Conservation (phyloP, 2,797 vertebrate species). For the Neopelma chrysocephalum region DNA sequence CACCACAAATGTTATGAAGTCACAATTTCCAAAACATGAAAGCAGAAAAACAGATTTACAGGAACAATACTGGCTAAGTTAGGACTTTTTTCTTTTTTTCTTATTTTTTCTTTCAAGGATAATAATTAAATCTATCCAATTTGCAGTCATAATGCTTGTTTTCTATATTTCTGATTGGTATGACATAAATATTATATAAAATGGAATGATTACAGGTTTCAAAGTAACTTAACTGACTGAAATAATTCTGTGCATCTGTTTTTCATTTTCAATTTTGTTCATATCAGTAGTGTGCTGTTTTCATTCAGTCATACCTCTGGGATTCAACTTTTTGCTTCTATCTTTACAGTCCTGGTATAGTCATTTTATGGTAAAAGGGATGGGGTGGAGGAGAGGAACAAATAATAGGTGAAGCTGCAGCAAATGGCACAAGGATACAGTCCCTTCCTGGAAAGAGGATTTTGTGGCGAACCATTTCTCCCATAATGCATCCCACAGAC, state of each 20-base stretch:
- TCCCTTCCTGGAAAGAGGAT: constrained; percentile 99
- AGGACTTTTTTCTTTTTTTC: not conserved
- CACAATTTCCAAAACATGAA: constrained; percentile 35
- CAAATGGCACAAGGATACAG: constrained; percentile 99
- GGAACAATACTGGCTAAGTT: not conserved
- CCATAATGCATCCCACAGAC: constrained; percentile 99
- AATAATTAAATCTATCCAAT: not conserved
- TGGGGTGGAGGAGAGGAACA: constrained; percentile 40
- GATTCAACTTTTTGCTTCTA: constrained; percentile 75
- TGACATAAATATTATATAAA: not conserved
- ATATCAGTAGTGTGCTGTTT: not conserved
- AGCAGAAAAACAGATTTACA: constrained; percentile 52
- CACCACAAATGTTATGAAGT: constrained; percentile 53
- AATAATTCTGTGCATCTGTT: constrained; percentile 28
- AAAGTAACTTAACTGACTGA: not conserved
- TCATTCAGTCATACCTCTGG: constrained; percentile 34
- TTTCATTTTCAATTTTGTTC: constrained; percentile 6
- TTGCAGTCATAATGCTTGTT: not conserved
- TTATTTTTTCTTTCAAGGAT: not conserved
- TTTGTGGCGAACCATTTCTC: constrained; percentile 99
- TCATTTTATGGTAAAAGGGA: constrained; percentile 57
- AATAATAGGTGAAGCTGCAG: constrained; percentile 70
- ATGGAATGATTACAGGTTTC: not conserved
- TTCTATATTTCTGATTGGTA: not conserved
- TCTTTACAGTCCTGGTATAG: constrained; percentile 67